Evolutionary conservation across 2,113 vertebrate species (phyloP), one percentile per base, ranked within the genome.

Genomic region (Anser brachyrhynchus): DNA sequence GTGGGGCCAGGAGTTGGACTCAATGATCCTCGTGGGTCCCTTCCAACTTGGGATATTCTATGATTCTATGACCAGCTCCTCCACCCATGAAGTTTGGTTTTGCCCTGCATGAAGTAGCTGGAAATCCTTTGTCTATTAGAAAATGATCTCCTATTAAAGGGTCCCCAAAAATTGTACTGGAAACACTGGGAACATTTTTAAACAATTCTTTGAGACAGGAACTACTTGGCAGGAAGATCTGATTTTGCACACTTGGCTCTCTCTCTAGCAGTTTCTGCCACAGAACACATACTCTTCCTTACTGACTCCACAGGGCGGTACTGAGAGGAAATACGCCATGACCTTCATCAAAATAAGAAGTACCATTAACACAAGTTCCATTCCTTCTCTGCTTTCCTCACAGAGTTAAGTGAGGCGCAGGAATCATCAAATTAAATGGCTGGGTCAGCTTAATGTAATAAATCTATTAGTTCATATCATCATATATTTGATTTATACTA

Each of bases 401-500:
- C 65, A 55, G 76, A 91, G 77, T 51, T 70, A 95, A 95, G 86
- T 0, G 1, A 93, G 86, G 66, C 13, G 9, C 72, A 93, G 88
- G 87, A 95, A 67, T 75, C 91, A 94, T 93, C 90, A 92, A 95
- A 95, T 90, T 91, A 92, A 97, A 96, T 87, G 93, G 41, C 93
- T 88, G 92, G 95, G 90, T 93, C 91, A 92, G 90, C 84, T 96
- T 95, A 92, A 96, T 95, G 83, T 91, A 97, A 96, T 97, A 96
- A 96, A 96, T 96, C 84, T 93, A 93, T 95, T 96, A 97, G 95
- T 94, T 92, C 82, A 87, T 78, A 95, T 89, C 92, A 96, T 95
- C 92, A 87, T 97, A 94, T 95, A 94, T 96, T 94, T 96, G 95
- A 96, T 94, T 97, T 96, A 97, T 95, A 91, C 79, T 62, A 91